These are phyloP conservation scores for Pseudolaguvia tuberculata DNA, from an alignment of 2,113 vertebrate species.

Conservation along the genomic window DNA sequence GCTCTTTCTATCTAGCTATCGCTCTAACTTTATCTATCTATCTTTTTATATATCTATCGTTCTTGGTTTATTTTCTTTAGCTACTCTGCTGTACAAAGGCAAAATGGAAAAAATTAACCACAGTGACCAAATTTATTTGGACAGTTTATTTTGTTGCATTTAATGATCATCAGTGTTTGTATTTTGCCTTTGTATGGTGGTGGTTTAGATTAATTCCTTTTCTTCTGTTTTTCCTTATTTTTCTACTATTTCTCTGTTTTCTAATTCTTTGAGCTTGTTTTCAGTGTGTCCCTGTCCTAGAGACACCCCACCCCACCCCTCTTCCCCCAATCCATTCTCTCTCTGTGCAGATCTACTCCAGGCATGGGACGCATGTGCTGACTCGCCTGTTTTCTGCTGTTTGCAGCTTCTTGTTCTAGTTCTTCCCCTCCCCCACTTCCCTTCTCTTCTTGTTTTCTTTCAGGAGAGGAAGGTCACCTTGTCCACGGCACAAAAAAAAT, in stretches of 20 bases:
- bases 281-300: not conserved
- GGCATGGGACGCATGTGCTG: constrained; percentile 72
- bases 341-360: constrained; percentile 63
- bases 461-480: constrained; percentile 44
- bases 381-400: constrained; percentile 63
- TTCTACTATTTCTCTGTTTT: not conserved
- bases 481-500: constrained; percentile 30
- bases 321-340: constrained; percentile 22
- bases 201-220: too few relatives aligned
- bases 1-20: too few relatives aligned
- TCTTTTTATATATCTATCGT: not conserved
- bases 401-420: constrained; percentile 62
- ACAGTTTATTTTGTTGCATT: not conserved
- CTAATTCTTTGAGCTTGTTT: not conserved
- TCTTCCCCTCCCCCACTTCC: constrained; percentile 34
- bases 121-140: not conserved
- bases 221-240: constrained; percentile 27
- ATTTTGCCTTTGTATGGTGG: constrained; percentile 5
- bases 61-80: not conserved
- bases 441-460: constrained; percentile 7
- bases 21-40: too few relatives aligned
- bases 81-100: not conserved
- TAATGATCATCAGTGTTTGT: not conserved
- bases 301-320: too few relatives aligned
- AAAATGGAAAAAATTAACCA: not conserved